Percentiles rank a stretch among this genome's conserved stretches.
Evolutionary conservation across 2,113 vertebrate species (phyloP).

Genomic region (Phoxinus phoxinus): DNA sequence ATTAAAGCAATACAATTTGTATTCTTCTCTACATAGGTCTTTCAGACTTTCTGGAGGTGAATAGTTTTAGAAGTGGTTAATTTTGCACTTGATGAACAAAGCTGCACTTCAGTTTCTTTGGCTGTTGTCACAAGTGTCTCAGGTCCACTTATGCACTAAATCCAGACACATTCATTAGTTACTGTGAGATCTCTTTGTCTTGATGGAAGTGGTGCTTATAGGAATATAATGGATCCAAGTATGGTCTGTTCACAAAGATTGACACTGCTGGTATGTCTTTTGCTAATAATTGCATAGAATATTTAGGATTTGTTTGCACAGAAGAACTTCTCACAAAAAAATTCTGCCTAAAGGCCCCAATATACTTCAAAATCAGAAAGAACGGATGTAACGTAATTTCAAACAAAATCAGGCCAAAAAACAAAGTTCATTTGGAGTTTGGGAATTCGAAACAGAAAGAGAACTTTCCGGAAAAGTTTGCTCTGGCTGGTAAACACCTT

Average conservation of each 20-base stretch:
- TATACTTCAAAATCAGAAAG: too few species aligned
- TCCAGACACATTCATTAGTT: not conserved
- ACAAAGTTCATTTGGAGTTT: too few species aligned
- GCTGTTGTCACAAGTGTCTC: not conserved
- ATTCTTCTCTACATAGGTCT: constrained; percentile 31
- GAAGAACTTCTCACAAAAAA: not conserved
- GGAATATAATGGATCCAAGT: not conserved
- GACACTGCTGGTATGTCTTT: not conserved
- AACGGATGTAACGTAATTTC: too few species aligned
- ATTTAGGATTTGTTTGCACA: not conserved
- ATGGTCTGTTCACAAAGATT: not conserved
- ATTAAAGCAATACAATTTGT: constrained; percentile 62
- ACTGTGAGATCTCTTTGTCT: not conserved
- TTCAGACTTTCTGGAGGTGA: not conserved
- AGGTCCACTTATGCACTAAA: not conserved
- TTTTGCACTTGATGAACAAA: not conserved
- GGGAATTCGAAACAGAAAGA: too few species aligned
- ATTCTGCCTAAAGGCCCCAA: too few species aligned
- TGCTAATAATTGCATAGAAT: not conserved
- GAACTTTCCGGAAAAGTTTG: too few species aligned
- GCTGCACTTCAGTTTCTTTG: not conserved
- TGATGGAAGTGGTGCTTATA: not conserved
- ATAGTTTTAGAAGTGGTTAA: not conserved
- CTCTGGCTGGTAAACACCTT: too few species aligned
- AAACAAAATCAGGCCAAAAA: too few species aligned